Evolutionary conservation across 2,113 vertebrate species (phyloP).

Genomic region (Furnarius figulus): DNA sequence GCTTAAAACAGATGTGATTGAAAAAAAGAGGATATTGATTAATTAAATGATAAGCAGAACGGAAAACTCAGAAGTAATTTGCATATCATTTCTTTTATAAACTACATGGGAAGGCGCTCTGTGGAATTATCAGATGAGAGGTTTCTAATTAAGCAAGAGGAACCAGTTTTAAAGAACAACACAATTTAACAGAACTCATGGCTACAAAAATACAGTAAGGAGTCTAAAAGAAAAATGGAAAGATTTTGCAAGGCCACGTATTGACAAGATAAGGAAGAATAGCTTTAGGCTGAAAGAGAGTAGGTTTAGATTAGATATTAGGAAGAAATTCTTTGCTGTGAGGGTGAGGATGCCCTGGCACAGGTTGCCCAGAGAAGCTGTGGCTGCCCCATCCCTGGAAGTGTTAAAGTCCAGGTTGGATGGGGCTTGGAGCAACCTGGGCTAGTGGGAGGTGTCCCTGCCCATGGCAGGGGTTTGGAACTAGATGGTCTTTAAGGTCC

Average conservation of each 20-base stretch:
- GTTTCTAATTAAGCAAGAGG: not conserved
- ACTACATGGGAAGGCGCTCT: not conserved
- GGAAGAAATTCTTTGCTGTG: not conserved
- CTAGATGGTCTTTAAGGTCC: not conserved
- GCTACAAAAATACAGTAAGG: not conserved
- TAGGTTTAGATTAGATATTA: not conserved
- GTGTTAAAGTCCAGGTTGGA: not conserved
- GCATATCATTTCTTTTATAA: not conserved
- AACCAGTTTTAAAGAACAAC: not conserved
- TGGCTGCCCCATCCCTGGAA: not conserved
- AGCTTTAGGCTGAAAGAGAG: not conserved
- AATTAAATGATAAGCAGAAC: not conserved
- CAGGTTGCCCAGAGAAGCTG: not conserved
- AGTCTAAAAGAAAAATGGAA: not conserved
- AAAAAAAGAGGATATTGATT: not conserved
- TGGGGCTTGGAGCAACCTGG: rapidly evolving
- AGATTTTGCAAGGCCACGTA: not conserved
- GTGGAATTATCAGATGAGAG: not conserved
- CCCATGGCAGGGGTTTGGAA: not conserved
- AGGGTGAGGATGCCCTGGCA: not conserved
- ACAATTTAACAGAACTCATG: not conserved
- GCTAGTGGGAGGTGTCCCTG: not conserved
- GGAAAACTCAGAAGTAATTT: not conserved
- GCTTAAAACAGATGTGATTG: not conserved
- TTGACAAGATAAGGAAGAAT: not conserved